Percentiles rank a stretch among this genome's conserved stretches.
These are phyloP conservation scores for Erebia aethiops DNA, from an alignment of 2,888 invertebrate species.

Conservation along the genomic window DNA sequence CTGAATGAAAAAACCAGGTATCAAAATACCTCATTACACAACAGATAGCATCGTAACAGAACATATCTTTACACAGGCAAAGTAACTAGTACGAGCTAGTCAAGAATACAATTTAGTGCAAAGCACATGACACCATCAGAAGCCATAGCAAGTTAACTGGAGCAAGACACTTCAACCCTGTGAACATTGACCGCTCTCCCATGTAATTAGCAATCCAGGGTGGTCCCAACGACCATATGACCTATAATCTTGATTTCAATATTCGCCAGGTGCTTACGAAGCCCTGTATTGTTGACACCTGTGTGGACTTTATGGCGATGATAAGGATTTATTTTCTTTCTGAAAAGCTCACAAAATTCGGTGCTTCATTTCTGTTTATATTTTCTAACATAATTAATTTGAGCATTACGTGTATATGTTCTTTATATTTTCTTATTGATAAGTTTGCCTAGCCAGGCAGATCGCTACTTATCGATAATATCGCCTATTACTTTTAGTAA, in stretches of 20 bases:
- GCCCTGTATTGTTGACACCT: conserved; percentile 43
- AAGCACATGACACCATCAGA: conserved; percentile 13
- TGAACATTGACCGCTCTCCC: conserved; percentile 53
- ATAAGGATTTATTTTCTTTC: not conserved
- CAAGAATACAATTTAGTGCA: not conserved
- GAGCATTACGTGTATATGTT: no score
- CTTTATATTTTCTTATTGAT: no score
- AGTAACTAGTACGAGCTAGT: no score
- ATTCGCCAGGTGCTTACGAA: conserved; percentile 49
- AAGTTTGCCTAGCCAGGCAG: no score
- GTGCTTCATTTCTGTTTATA: no score
- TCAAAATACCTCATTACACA: no score
- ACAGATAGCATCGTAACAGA: no score
- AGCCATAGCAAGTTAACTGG: conserved; percentile 22
- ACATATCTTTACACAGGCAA: no score
- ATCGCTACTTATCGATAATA: no score
- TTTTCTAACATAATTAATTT: no score
- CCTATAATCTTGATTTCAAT: conserved; percentile 42
- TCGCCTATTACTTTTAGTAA: no score
- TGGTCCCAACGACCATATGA: conserved; percentile 61
- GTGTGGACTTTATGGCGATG: not conserved
- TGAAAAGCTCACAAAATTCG: not conserved
- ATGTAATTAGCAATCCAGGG: conserved; percentile 55
- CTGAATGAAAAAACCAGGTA: no score
- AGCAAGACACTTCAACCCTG: conserved; percentile 21